Base-by-base conservation (phyloP, 1,140 invertebrate species). In the Anoplolepis gracilipes region DNA sequence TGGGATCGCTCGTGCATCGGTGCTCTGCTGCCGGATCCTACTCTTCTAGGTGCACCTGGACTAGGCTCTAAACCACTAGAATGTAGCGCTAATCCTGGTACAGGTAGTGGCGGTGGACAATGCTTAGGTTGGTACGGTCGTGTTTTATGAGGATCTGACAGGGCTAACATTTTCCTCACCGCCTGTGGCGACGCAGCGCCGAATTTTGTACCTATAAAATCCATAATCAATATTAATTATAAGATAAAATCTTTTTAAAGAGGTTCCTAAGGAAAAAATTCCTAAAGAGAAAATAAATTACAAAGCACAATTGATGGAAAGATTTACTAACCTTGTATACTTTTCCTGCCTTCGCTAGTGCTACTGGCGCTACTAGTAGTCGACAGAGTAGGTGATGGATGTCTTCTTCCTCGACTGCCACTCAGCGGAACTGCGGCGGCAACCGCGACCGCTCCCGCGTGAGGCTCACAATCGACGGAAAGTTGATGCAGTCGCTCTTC, bases 141-240 rank as follows among this genome's bases (percentile, higher is more conserved):
- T 16, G 98, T 98, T 95, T 99, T 99, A 76, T 96, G 97, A 30
- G 96, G 97, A 92, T 98, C 98, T 0, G 97, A 98, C 7, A 99
- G 95, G 2, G 98, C 97, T 81, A 99, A 95, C 92, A 99, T 96
- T 93, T 99, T 99, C 86, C 98, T 96, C 5, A 99, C 98, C 1
- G 98, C 98, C 95, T 99, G 98, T 4, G 99, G 99, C 33, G 98
- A 99, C 39, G 98, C 98, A 42, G 98, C 98, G 87, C 98, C 98
- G 95, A 97, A 97, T 93, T 97, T 97, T 91, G 97, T 97, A 86
- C 96, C 96, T 77, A 25, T 65, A 25, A 57, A 33, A 59, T 30
- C 4, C 19, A 22, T 19, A 46, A 65, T 67, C 28, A 4, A 42
- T 39, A 59, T 13, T 30, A 25, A 55, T 36, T 67, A 67, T 16